These are phyloP conservation scores for Megamerina dolium DNA, from an alignment of 2,888 invertebrate species.

Conservation along the genomic window DNA sequence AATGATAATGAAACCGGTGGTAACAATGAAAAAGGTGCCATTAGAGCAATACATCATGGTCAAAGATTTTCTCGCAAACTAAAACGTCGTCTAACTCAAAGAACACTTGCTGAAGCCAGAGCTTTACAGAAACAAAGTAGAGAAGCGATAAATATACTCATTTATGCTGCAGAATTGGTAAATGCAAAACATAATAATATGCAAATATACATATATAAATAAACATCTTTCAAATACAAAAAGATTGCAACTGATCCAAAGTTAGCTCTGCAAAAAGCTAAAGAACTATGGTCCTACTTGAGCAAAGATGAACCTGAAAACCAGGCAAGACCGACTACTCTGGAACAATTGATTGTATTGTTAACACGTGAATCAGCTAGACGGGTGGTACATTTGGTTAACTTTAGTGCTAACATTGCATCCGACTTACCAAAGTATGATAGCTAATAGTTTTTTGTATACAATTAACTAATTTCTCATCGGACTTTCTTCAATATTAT, in stretches of 20 bases:
- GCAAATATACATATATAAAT: neutral
- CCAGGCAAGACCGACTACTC: slow-evolving; percentile 70
- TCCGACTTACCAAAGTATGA: slow-evolving; percentile 57
- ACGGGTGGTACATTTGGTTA: slow-evolving; percentile 70
- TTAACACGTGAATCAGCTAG: slow-evolving; percentile 72
- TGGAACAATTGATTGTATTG: slow-evolving; percentile 71
- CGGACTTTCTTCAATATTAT: neutral
- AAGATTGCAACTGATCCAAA: slow-evolving; percentile 75
- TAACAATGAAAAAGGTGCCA: slow-evolving; percentile 51
- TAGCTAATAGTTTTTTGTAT: no score
- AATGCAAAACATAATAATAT: slow-evolving; percentile 28
- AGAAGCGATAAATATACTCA: slow-evolving; percentile 68
- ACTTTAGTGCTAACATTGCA: slow-evolving; percentile 59
- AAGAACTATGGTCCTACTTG: slow-evolving; percentile 63
- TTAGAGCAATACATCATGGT: slow-evolving; percentile 72
- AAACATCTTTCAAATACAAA: slow-evolving; percentile 1
- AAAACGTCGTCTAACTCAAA: slow-evolving; percentile 67
- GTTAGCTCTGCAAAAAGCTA: slow-evolving; percentile 66
- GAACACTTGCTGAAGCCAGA: slow-evolving; percentile 73
- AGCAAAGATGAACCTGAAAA: slow-evolving; percentile 79
- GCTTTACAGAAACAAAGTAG: slow-evolving; percentile 72
- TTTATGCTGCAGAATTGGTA: slow-evolving; percentile 74
- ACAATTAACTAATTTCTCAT: neutral
- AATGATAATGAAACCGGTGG: slow-evolving; percentile 31
- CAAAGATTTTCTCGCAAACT: slow-evolving; percentile 71